phyloP scores from a whole-genome alignment of 2,888 invertebrate species.

The Boloria euphrosyne region DNA sequence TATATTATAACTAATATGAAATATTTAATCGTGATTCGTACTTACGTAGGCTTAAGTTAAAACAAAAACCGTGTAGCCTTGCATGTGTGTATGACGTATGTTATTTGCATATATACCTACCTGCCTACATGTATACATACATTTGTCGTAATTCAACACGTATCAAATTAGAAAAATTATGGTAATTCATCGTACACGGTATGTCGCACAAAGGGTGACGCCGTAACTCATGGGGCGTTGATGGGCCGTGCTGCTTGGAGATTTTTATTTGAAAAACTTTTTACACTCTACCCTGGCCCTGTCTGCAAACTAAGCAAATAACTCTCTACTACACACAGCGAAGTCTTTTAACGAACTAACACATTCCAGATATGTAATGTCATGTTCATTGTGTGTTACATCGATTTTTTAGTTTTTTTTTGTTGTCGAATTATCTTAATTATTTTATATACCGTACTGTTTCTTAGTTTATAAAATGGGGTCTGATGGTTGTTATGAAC shows the following conservation, averaged over 20 bases:
- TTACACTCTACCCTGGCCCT: constrained; percentile 73
- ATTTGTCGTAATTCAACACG: constrained; percentile 28
- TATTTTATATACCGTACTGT: too few relatives aligned
- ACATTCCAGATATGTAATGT: neutral
- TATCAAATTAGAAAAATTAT: constrained; percentile 41
- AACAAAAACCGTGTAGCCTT: too few relatives aligned
- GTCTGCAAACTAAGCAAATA: constrained; percentile 80
- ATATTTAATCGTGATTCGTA: too few relatives aligned
- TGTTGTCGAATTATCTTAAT: too few relatives aligned
- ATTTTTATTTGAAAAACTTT: constrained; percentile 79
- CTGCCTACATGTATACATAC: neutral
- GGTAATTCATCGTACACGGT: constrained; percentile 43
- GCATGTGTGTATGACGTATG: neutral
- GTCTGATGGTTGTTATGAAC: too few relatives aligned
- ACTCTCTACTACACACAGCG: constrained; percentile 52
- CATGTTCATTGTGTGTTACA: too few relatives aligned
- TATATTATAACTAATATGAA: too few relatives aligned
- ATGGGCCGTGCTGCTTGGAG: constrained; percentile 56
- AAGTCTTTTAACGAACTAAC: neutral
- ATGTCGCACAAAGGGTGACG: constrained; percentile 58
- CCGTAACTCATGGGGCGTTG: constrained; percentile 66
- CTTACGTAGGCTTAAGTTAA: too few relatives aligned
- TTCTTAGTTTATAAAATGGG: too few relatives aligned
- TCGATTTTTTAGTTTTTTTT: too few relatives aligned
- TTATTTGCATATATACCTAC: neutral